These are phyloP conservation scores for Oplegnathus fasciatus DNA, from an alignment of 2,113 vertebrate genomes.

Conservation along the genomic window DNA sequence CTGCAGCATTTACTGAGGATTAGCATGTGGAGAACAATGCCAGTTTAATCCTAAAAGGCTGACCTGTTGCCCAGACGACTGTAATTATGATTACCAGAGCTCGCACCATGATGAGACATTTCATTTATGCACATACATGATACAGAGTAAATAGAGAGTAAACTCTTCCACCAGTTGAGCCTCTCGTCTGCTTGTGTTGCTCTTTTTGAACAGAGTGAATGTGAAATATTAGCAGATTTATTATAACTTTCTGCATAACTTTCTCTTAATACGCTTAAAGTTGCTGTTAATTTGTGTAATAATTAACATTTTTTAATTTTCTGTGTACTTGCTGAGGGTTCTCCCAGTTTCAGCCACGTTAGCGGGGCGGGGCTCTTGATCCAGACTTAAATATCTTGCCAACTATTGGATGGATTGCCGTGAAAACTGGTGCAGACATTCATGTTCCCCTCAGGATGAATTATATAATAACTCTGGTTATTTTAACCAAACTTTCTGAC, in stretches of 20 bases:
- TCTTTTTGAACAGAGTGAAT: neutral
- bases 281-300: neutral
- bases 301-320: neutral
- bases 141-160: neutral
- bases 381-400: neutral
- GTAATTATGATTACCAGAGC: conserved; percentile 69
- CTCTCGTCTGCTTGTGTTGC: neutral
- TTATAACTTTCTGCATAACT: neutral
- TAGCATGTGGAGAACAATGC: conserved; percentile 70
- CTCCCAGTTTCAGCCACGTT: neutral
- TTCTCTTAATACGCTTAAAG: neutral
- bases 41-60: conserved; percentile 64
- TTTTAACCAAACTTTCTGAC: neutral
- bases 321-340: neutral
- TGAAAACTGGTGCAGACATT: neutral
- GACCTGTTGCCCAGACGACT: conserved; percentile 64
- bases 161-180: neutral
- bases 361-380: neutral
- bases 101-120: conserved; percentile 14
- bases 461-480: neutral
- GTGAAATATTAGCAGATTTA: neutral
- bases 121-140: neutral
- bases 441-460: neutral
- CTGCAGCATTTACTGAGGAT: conserved; percentile 73
- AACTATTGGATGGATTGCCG: neutral